Base-by-base conservation (phyloP, 2,888 invertebrate species). In the Fragum fragum region DNA sequence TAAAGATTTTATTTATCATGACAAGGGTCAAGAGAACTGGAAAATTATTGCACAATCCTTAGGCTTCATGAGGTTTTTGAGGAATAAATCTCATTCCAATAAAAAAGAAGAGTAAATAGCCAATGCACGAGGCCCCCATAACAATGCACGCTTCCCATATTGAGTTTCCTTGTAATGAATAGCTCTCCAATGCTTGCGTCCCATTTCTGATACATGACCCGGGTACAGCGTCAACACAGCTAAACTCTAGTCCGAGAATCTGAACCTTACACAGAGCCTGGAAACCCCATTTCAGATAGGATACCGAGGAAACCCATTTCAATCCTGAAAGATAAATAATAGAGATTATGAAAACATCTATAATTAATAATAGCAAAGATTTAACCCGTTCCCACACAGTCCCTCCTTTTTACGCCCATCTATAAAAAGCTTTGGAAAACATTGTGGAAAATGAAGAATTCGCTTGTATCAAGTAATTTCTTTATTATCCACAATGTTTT, bases 221-320 rank as follows among this genome's bases (percentile, higher is more conserved):
- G 7, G 85, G 82, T 6, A 73, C 42, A 1, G 63, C 66, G 16
- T 63, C 72, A 0, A 69, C 75, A 77, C 93, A 93, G 1, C 87
- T 86, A 75, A 93, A 93, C 47, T 85, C 86, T 18, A 92, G 83
- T 0, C 86, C 83, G 5, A 83, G 47, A 42, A 92, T 88, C 76
- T 91, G 89, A 0, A 87, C 83, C 76, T 89, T 77, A 68, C 91
- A 90, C 73, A 92, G 72, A 6, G 89, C 91, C 70, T 92, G 91
- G 70, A 90, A 92, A 1, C 91, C 91, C 92, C 92, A 93, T 59
- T 91, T 91, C 1, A 92, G 81, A 79, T 91, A 92, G 23, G 92
- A 91, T n/a, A 91, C 79, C 6, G 86, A 82, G 0, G 91, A 90
- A 16, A 90, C 89, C 92, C 92, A 93, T 39, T 86, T 88, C 53